These are phyloP conservation scores for Tinea pellionella DNA, from an alignment of 2,888 invertebrate genomes.

Conservation along the genomic window DNA sequence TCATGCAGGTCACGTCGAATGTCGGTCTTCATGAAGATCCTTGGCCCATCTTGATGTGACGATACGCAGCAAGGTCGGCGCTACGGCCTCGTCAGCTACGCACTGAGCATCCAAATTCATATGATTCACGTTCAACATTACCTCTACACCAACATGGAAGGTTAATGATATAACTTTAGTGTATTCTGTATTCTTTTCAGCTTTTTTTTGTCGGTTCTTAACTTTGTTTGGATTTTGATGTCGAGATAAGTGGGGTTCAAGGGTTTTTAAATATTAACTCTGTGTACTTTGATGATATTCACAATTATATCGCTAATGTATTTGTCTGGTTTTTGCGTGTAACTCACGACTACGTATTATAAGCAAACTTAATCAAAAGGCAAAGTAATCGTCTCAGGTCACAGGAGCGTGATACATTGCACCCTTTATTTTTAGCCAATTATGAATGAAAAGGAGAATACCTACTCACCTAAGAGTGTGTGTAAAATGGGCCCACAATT, in stretches of 20 bases:
- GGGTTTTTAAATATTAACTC: background rate
- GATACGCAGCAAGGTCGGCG: constrained; percentile 39
- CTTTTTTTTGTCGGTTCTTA: constrained; percentile 4
- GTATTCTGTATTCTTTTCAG: constrained; percentile 8
- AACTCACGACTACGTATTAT: too few relatives aligned
- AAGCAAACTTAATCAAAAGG: too few relatives aligned
- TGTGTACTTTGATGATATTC: background rate
- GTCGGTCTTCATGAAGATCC: constrained; percentile 39
- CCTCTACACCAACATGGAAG: constrained; percentile 30
- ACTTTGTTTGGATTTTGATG: constrained; percentile 12
- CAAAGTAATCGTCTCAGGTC: too few relatives aligned
- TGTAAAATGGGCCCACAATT: too few relatives aligned
- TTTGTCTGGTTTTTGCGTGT: too few relatives aligned
- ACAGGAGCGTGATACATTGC: too few relatives aligned
- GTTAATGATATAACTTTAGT: constrained; percentile 30
- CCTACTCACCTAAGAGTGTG: too few relatives aligned
- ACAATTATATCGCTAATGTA: background rate
- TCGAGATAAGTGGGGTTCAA: background rate
- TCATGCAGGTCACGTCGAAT: constrained; percentile 25
- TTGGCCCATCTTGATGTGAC: constrained; percentile 41
- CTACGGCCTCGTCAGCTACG: constrained; percentile 44
- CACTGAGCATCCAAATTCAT: constrained; percentile 48
- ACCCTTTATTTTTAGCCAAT: too few relatives aligned
- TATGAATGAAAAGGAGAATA: too few relatives aligned
- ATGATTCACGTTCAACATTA: constrained; percentile 30